Evolutionary conservation across 2,888 invertebrate genomes (phyloP), one percentile per base, ranked within the genome.

Genomic region (Philereme vetulata): DNA sequence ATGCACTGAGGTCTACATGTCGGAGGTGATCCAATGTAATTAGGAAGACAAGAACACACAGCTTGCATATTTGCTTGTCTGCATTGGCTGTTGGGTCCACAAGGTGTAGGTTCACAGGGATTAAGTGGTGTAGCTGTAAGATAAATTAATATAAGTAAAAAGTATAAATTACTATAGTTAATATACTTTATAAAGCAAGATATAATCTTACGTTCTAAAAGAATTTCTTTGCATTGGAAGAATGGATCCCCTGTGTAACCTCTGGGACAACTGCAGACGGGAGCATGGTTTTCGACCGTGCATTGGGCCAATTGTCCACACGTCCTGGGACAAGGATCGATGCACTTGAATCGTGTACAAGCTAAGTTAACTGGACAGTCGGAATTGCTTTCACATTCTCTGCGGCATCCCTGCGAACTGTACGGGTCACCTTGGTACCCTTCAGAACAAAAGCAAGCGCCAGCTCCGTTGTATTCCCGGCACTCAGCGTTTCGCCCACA

Each of bases 21-120:
- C 1, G 96, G 96, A 52, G 97, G 97, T 63, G 94, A 94, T 56
- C 96, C 97, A 51, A 95, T 93, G 74, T 96, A 97, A 71, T 95
- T 95, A 1, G 95, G 95, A 67, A 95, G 92, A 75, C 97, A 98
- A 0, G 97, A 96, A 81, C 97, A 98, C 0, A 96, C 97, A 0
- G 97, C 96, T 88, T 96, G 96, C 72, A 93, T 92, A 74, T 96
- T 96, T 5, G 96, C 94, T 73, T 95, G 94, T 74, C 96, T 94
- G 67, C 97, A 97, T 78, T 96, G 96, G 78, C 97, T 96, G 81
- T 97, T 97, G 0, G 97, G 96, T 51, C 97, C 98, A 81, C 97
- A 98, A 0, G 97, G 97, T 33, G 96, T 95, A 55, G 97, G 97
- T 64, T 94, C 93, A 75, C 97, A 97, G 5, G 97, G 97, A 77